Conservation (phyloP, 2,797 vertebrate species). For the Cyclura pinguis region DNA sequence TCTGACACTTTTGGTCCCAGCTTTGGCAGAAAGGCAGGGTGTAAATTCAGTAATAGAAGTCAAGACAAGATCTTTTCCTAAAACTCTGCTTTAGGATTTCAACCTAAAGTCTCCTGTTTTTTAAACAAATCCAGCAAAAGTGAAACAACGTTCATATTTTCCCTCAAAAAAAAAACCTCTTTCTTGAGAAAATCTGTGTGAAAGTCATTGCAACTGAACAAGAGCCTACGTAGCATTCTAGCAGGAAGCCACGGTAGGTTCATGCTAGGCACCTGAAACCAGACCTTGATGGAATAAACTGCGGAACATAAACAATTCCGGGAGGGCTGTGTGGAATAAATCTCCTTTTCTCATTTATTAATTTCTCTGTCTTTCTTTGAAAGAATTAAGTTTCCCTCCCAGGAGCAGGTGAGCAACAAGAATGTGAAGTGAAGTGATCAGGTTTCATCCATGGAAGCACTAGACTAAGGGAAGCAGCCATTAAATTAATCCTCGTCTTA, state of each 20-base stretch:
- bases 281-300: slow-evolving; percentile 64
- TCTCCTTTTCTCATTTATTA: slow-evolving; percentile 56
- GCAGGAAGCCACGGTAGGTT: slow-evolving; percentile 8
- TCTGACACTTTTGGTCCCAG: too few species aligned
- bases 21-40: too few species aligned
- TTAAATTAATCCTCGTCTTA: slow-evolving; percentile 81
- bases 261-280: slow-evolving; percentile 62
- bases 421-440: slow-evolving; percentile 74
- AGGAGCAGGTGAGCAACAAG: slow-evolving; percentile 77
- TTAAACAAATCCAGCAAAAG: not conserved
- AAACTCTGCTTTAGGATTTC: not conserved
- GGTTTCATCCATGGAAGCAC: slow-evolving; percentile 75
- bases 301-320: slow-evolving; percentile 60
- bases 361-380: slow-evolving; percentile 75
- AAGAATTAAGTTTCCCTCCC: slow-evolving; percentile 74
- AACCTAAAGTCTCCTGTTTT: not conserved
- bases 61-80: too few species aligned
- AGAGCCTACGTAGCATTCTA: slow-evolving; percentile 4
- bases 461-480: slow-evolving; percentile 73
- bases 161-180: not conserved
- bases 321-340: slow-evolving; percentile 42
- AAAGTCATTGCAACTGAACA: slow-evolving; percentile 8
- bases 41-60: too few species aligned
- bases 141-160: slow-evolving; percentile 3
- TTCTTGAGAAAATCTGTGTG: slow-evolving; percentile 1